These are phyloP conservation scores for Drosophila ambigua DNA, from an alignment of 1,140 invertebrate species.

Conservation along the genomic window DNA sequence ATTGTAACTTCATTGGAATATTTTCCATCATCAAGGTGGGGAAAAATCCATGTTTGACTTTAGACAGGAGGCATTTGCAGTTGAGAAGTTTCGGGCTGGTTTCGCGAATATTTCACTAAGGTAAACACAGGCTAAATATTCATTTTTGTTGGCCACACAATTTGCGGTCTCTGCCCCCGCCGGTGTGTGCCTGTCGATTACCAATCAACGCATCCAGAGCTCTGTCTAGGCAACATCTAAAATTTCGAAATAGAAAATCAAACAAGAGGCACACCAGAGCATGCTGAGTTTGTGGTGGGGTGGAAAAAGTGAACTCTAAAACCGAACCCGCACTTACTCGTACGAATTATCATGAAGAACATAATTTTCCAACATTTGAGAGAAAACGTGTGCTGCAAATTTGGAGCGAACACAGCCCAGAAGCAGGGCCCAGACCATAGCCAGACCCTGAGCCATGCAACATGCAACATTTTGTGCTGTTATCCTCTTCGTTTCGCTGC, in stretches of 20 bases:
- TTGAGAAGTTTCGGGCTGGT: constrained; percentile 8
- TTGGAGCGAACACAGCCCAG: constrained; percentile 23
- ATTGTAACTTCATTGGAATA: neutral
- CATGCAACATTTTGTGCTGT: constrained; percentile 1
- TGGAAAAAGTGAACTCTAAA: constrained; percentile 1
- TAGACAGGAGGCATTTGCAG: constrained; percentile 11
- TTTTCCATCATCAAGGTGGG: neutral
- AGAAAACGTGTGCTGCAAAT: constrained; percentile 56
- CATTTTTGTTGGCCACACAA: constrained; percentile 48
- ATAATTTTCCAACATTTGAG: constrained; percentile 68
- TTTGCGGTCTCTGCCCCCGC: constrained; percentile 20
- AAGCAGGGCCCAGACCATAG: constrained; percentile 15
- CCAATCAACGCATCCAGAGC: constrained; percentile 21
- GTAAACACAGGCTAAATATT: constrained; percentile 46
- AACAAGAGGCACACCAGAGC: constrained; percentile 23
- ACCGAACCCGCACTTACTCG: constrained; percentile 40
- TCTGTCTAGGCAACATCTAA: constrained; percentile 49
- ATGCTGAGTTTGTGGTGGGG: neutral
- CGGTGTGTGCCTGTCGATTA: too few relatives aligned
- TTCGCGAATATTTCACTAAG: constrained; percentile 43
- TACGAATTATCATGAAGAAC: constrained; percentile 76
- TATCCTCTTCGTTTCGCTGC: neutral
- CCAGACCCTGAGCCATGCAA: constrained; percentile 3
- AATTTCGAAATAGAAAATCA: constrained; percentile 40
- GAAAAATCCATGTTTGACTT: constrained; percentile 1